Evolutionary conservation across 2,113 vertebrate species (phyloP).

Genomic region (Lepisosteus oculatus): DNA sequence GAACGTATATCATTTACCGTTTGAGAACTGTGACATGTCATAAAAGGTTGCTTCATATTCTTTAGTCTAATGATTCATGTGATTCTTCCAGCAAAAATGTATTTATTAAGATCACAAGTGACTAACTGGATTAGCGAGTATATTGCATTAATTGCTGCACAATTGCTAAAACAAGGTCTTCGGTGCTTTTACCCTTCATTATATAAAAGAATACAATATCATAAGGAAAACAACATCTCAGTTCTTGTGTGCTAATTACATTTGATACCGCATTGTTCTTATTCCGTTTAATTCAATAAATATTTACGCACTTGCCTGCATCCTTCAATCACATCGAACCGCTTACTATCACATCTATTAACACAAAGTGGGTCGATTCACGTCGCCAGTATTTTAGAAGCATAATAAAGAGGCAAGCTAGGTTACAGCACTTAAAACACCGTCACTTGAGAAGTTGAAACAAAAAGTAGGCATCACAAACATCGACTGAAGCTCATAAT

Average conservation of each 20-base stretch:
- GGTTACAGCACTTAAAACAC: constrained; percentile 24
- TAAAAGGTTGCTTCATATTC: too few relatives aligned
- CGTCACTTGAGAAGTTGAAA: constrained; percentile 21
- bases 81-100: too few relatives aligned
- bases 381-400: constrained; percentile 10
- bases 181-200: not conserved
- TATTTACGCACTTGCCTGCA: constrained; percentile 17
- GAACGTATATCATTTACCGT: too few relatives aligned
- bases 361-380: constrained; percentile 38
- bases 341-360: constrained; percentile 31
- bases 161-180: not conserved
- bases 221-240: constrained; percentile 29
- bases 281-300: constrained; percentile 32
- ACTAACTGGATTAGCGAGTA: constrained; percentile 10
- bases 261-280: constrained; percentile 37
- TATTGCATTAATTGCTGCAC: not conserved
- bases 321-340: constrained; percentile 19
- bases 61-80: too few relatives aligned
- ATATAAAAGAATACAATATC: constrained; percentile 12
- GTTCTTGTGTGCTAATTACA: constrained; percentile 32
- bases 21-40: too few relatives aligned
- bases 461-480: too few relatives aligned
- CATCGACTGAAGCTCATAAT: too few relatives aligned
- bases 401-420: constrained; percentile 10
- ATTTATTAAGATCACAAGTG: not conserved